A percentile compares a stretch with the other conserved stretches of the same genome.
phyloP scores from a whole-genome alignment of 1,140 invertebrate species.

The Leptinotarsa defecta region DNA sequence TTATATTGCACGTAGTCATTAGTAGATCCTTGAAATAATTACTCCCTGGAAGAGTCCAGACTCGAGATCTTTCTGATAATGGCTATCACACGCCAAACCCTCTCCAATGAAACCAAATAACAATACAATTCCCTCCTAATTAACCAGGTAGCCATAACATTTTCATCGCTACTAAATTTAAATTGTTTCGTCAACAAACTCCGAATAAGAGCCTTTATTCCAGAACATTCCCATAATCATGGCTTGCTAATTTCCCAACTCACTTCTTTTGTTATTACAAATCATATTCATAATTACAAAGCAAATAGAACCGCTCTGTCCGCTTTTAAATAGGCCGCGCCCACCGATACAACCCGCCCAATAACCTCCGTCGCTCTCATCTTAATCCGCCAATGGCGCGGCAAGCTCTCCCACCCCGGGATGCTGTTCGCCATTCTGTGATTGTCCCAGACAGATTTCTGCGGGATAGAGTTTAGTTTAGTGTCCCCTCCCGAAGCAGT shows the following conservation, averaged over 20 bases:
- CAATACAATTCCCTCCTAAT: constrained; percentile 44
- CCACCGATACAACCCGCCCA: constrained; percentile 35
- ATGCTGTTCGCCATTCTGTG: constrained; percentile 48
- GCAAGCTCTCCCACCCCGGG: constrained; percentile 26
- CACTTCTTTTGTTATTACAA: constrained; percentile 56
- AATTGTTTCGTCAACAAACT: constrained; percentile 52
- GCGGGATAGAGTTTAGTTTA: constrained; percentile 45
- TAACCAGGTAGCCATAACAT: constrained; percentile 48
- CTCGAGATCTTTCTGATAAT: constrained; percentile 29
- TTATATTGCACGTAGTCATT: too few relatives aligned
- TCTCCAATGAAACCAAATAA: constrained; percentile 36
- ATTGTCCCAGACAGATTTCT: constrained; percentile 37
- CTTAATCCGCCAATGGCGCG: constrained; percentile 33
- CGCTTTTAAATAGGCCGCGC: constrained; percentile 43
- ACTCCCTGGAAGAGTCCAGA: not conserved
- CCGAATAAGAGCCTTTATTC: constrained; percentile 49
- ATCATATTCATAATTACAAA: constrained; percentile 59
- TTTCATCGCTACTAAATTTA: constrained; percentile 55
- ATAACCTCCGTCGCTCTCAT: constrained; percentile 28
- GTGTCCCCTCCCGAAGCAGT: constrained; percentile 39
- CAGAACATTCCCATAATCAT: constrained; percentile 50
- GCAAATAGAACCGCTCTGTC: constrained; percentile 50
- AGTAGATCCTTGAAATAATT: too few relatives aligned
- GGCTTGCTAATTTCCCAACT: constrained; percentile 54
- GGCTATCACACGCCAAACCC: constrained; percentile 31